These are phyloP conservation scores for Coluber constrictor DNA, from an alignment of 2,797 vertebrate genomes.

Conservation along the genomic window DNA sequence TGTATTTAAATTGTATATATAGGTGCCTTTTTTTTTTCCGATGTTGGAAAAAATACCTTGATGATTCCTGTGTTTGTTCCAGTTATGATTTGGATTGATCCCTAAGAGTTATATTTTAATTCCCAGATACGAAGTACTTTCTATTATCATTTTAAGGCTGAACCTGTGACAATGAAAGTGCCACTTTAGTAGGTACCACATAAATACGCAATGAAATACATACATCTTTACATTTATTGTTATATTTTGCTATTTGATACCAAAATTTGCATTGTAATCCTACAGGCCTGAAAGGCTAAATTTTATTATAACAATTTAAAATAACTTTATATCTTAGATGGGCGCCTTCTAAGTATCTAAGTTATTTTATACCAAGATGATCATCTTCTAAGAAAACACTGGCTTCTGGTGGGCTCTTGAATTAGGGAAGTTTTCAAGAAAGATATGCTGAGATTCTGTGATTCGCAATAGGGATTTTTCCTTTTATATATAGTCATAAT, in stretches of 20 bases:
- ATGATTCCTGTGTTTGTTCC: not conserved
- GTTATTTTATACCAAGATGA: not conserved
- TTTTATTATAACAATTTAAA: constrained; percentile 18
- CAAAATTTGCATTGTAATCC: constrained; percentile 4
- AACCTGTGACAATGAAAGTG: constrained; percentile 22
- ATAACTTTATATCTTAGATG: not conserved
- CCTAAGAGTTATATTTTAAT: not conserved
- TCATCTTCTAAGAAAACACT: not conserved
- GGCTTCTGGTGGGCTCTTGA: not conserved
- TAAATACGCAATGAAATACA: constrained; percentile 17
- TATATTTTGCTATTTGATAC: constrained; percentile 12
- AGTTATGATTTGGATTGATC: constrained; percentile 3
- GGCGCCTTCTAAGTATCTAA: not conserved
- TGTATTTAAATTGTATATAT: not conserved
- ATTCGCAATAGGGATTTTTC: not conserved
- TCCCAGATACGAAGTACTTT: constrained; percentile 17
- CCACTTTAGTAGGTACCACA: not conserved
- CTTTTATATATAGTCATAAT: not conserved
- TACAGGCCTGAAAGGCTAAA: constrained; percentile 19
- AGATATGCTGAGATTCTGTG: not conserved
- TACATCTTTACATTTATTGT: constrained; percentile 26
- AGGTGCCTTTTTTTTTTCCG: not conserved
- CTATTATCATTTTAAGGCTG: constrained; percentile 8
- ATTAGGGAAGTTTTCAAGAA: not conserved
- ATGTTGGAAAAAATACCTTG: not conserved